Conservation (phyloP, 2,888 invertebrate species). For the Loripinus fragilis region DNA sequence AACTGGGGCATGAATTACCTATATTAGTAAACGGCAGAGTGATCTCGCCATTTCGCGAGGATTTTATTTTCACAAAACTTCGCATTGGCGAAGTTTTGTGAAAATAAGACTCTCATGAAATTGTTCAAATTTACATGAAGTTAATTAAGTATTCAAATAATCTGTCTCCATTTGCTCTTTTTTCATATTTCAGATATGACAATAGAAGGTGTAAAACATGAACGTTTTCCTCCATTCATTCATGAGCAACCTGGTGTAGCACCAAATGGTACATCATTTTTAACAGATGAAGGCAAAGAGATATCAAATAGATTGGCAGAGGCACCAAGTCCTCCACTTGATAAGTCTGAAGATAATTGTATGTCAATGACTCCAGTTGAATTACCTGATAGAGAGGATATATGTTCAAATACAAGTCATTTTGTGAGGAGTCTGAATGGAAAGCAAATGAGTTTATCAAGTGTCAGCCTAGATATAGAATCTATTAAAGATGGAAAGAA, state of each 20-base stretch:
- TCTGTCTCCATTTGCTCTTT: background rate
- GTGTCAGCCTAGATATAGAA: background rate
- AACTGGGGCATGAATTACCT: too few relatives aligned
- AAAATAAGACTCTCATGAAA: too few relatives aligned
- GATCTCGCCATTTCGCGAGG: too few relatives aligned
- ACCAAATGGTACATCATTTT: slow-evolving; percentile 18
- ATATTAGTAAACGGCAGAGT: too few relatives aligned
- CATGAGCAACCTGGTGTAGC: slow-evolving; percentile 15
- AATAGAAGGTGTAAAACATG: slow-evolving; percentile 11
- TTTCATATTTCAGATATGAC: slow-evolving; percentile 5
- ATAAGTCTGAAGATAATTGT: too few relatives aligned
- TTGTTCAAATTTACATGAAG: too few relatives aligned
- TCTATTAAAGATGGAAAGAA: too few relatives aligned
- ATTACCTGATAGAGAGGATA: background rate
- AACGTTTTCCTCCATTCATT: slow-evolving; percentile 1
- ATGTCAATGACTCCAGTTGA: background rate
- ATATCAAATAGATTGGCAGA: background rate
- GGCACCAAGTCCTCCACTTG: background rate
- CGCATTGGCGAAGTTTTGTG: too few relatives aligned
- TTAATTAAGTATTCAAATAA: too few relatives aligned
- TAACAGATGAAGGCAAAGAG: background rate
- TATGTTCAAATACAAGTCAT: background rate
- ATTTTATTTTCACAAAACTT: too few relatives aligned
- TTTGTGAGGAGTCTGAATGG: background rate
- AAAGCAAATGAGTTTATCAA: background rate